These are phyloP conservation scores for Lucilia cuprina DNA, from an alignment of 1,140 invertebrate species.

Conservation along the genomic window DNA sequence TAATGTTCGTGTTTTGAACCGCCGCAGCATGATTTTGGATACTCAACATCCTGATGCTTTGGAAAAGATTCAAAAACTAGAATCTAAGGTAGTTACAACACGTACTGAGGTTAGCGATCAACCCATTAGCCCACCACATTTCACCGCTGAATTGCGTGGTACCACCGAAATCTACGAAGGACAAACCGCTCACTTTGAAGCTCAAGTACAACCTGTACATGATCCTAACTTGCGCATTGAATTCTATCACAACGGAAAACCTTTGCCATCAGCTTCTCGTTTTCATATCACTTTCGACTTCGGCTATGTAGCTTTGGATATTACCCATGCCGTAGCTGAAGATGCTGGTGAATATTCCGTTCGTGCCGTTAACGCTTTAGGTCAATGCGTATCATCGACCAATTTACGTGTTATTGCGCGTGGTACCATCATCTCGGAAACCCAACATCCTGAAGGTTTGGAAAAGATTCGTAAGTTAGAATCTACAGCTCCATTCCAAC, in stretches of 20 bases:
- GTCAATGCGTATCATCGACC: constrained; percentile 84
- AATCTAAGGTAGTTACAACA: constrained; percentile 80
- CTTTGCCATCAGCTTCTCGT: constrained; percentile 82
- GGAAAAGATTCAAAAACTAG: constrained; percentile 89
- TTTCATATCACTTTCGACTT: constrained; percentile 96
- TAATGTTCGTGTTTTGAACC: constrained; percentile 81
- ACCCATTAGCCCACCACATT: constrained; percentile 78
- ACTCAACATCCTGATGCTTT: constrained; percentile 92
- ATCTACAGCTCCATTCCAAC: constrained; percentile 77
- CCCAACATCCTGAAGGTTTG: constrained; percentile 93
- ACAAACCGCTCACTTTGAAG: constrained; percentile 89
- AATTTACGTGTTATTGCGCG: constrained; percentile 82
- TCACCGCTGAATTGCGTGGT: constrained; percentile 82
- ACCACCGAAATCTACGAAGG: constrained; percentile 86
- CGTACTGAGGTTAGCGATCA: constrained; percentile 83
- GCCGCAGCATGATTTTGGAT: constrained; percentile 85
- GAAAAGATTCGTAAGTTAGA: constrained; percentile 94
- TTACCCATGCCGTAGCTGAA: constrained; percentile 86
- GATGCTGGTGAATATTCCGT: constrained; percentile 95
- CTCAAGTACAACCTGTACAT: constrained; percentile 88
- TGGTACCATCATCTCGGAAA: constrained; percentile 90
- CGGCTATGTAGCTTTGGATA: constrained; percentile 92
- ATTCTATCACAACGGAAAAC: constrained; percentile 90
- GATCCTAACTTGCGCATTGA: constrained; percentile 90
- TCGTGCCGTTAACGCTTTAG: constrained; percentile 85